Conservation (phyloP, 2,113 vertebrate species). For the Ctenomys sociabilis region DNA sequence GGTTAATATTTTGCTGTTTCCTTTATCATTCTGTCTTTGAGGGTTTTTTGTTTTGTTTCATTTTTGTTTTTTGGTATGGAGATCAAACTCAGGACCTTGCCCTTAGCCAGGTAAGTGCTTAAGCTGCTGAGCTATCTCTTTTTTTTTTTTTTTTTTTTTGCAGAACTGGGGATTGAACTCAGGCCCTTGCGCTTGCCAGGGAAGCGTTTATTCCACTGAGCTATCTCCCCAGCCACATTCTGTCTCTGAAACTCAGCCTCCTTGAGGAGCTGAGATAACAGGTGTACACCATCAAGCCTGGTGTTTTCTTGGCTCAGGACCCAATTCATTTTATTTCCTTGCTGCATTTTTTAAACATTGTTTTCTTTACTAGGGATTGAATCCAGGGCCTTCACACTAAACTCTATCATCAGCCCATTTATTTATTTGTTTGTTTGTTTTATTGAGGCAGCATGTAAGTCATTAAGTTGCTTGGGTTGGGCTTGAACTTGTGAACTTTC, state of each 20-base stretch:
- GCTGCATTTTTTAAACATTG: not conserved
- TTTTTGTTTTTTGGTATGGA: no score
- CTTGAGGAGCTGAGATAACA: not conserved
- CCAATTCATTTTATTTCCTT: not conserved
- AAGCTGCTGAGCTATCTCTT: no score
- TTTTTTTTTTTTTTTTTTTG: no score
- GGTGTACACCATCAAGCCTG: not conserved
- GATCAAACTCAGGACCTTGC: no score
- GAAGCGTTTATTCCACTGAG: no score
- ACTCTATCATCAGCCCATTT: not conserved
- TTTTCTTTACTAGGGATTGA: not conserved
- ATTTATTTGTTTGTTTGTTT: not conserved
- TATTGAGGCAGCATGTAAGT: not conserved
- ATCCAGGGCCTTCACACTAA: not conserved
- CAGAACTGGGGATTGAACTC: no score
- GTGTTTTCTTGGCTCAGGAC: not conserved
- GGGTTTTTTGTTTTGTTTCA: no score
- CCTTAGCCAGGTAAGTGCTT: no score
- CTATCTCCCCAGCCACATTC: not conserved
- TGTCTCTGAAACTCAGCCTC: not conserved
- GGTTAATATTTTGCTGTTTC: not conserved
- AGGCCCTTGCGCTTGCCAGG: no score
- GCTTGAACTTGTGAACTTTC: not conserved
- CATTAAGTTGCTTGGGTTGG: not conserved
- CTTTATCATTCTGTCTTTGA: not conserved